Base-by-base conservation (phyloP, 2,797 vertebrate genomes). In the Myotis pilosus region DNA sequence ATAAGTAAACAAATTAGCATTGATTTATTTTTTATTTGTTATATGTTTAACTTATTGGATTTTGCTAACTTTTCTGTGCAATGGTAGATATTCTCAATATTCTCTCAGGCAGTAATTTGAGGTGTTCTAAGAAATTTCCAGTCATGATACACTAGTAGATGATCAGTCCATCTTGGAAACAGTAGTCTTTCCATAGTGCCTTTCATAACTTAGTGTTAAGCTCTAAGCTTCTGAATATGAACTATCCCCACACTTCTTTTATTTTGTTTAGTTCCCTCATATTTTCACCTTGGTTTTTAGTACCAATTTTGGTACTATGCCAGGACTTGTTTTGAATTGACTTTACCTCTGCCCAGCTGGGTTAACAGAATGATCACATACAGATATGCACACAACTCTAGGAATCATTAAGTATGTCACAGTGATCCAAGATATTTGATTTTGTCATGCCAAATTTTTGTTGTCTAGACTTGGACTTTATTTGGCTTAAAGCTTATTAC, bases 401-500 rank as follows among this genome's bases (percentile, higher is more conserved):
- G 57, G 36, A 97, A 96, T 95, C 97, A 85, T 96, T 62, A 94
- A 94, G 33, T 86, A 93, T 81, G 81, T 4, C 55, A 60, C 12
- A 74, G 91, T 87, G 86, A 17, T 12, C 80, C 82, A 68, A 84
- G 94, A 92, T 76, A 95, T 83, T 8, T 88, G 41, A 97, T 80
- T 25, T 94, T 94, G 44, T 76, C 76, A 53, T 89, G 28, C 66
- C 89, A 97, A 93, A 72, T 96, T 97, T 96, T 93, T 81, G 64
- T 95, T 96, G 0, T 95, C 89, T 95, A 12, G 94, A 92, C 47
- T 95, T 91, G 57, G 87, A 92, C 96, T 96, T 90, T 97, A 89
- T 97, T 97, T 97, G 90, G 85, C 68, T 96, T 97, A 92, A 80
- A 97, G 72, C 74, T 97, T 97, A 97, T 97, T 97, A 95, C 78